phyloP scores from a whole-genome alignment of 2,888 invertebrate species.

The Dromius quadrimaculatus region DNA sequence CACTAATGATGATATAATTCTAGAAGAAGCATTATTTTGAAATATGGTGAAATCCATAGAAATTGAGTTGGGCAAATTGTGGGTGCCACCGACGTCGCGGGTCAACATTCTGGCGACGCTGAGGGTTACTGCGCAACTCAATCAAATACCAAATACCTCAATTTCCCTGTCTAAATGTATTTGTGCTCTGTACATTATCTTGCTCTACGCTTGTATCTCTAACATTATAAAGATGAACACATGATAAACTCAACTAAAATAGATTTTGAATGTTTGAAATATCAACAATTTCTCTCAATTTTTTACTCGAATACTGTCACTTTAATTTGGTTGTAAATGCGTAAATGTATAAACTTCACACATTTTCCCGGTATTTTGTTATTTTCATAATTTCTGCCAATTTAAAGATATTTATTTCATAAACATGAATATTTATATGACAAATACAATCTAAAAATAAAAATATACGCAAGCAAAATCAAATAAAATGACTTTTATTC shows the following conservation, averaged over 20 bases:
- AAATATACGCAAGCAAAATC: not conserved
- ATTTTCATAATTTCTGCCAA: conserved; percentile 3
- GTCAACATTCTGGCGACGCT: conserved; percentile 23
- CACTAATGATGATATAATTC: too few relatives aligned
- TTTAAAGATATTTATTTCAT: not conserved
- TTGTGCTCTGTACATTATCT: too few relatives aligned
- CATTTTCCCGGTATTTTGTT: not conserved
- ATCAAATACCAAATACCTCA: conserved; percentile 8
- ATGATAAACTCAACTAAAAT: too few relatives aligned
- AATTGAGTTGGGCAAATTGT: not conserved
- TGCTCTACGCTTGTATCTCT: too few relatives aligned
- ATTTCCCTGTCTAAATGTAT: too few relatives aligned
- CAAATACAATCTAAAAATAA: conserved; percentile 11
- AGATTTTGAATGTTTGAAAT: too few relatives aligned
- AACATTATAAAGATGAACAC: too few relatives aligned
- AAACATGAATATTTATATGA: conserved; percentile 22
- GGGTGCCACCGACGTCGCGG: conserved; percentile 1
- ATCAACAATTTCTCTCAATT: too few relatives aligned
- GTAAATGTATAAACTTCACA: not conserved
- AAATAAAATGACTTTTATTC: conserved; percentile 24
- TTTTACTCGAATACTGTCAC: too few relatives aligned
- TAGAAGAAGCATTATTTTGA: too few relatives aligned
- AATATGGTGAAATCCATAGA: too few relatives aligned
- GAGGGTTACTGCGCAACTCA: conserved; percentile 11
- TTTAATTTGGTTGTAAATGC: too few relatives aligned